These are phyloP conservation scores for Drosophila pallidifrons DNA, from an alignment of 1,140 invertebrate genomes.

Conservation along the genomic window DNA sequence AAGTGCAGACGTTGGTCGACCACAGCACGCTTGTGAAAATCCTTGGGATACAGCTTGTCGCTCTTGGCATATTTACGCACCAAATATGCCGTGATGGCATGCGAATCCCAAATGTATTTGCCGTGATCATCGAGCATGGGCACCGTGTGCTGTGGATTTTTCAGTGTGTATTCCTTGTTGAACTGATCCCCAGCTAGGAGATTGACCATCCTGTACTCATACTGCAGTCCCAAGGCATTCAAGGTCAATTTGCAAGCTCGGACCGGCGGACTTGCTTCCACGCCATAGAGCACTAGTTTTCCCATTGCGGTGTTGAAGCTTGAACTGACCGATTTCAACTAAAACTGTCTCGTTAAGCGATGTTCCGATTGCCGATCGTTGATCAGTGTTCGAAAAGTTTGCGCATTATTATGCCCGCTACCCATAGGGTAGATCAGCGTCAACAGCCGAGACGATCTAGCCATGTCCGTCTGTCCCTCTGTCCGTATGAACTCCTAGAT, in stretches of 20 bases:
- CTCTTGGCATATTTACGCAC: conserved; percentile 86
- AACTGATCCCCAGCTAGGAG: conserved; percentile 88
- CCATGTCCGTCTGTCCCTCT: conserved; percentile 51
- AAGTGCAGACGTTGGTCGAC: conserved; percentile 88
- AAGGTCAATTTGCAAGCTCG: conserved; percentile 85
- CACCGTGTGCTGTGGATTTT: conserved; percentile 87
- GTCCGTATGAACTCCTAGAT: too few species aligned
- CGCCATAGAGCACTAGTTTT: conserved; percentile 85
- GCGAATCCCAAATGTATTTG: conserved; percentile 87
- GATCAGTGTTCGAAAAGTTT: conserved; percentile 19
- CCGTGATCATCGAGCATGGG: conserved; percentile 88
- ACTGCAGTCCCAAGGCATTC: conserved; percentile 82
- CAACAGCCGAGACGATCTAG: conserved; percentile 39
- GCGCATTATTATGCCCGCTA: conserved; percentile 42
- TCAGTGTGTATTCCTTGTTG: conserved; percentile 87
- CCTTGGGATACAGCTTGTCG: conserved; percentile 87
- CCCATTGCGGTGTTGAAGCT: conserved; percentile 59
- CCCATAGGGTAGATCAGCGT: too few species aligned
- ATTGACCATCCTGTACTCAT: conserved; percentile 86
- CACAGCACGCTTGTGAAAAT: conserved; percentile 86
- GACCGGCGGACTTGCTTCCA: conserved; percentile 85
- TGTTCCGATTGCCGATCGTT: not conserved
- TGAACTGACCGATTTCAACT: conserved; percentile 42
- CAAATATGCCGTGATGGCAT: conserved; percentile 88
- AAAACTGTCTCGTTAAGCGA: conserved; percentile 1